A percentile compares a stretch with the other conserved stretches of the same genome.
Conservation (phyloP, 2,113 vertebrate genomes). For the Phalacrocorax pelagicus region DNA sequence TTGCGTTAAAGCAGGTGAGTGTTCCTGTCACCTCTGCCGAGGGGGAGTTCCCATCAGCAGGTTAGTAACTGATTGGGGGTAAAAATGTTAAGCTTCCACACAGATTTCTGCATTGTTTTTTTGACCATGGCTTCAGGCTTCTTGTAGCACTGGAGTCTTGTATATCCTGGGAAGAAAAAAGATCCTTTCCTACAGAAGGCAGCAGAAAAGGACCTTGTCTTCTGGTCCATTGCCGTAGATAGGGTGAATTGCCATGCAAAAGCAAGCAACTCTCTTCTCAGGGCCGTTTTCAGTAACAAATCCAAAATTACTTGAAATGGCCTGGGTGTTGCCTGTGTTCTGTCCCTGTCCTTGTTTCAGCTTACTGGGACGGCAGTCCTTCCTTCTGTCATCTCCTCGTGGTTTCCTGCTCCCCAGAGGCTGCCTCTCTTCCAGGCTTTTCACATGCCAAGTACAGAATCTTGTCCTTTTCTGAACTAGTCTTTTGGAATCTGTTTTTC, state of each 20-base stretch:
- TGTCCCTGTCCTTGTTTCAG: background rate
- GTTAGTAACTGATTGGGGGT: background rate
- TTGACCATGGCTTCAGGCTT: background rate
- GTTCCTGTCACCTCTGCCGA: background rate
- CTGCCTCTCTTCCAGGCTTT: background rate
- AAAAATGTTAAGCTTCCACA: background rate
- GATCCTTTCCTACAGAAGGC: rapidly evolving
- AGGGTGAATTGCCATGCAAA: rapidly evolving
- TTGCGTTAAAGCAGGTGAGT: background rate
- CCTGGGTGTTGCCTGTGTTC: background rate
- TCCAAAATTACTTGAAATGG: background rate
- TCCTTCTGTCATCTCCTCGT: background rate
- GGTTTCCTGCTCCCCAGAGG: background rate
- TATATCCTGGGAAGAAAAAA: background rate
- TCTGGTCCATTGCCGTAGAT: background rate
- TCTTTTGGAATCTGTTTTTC: background rate
- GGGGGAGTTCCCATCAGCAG: background rate
- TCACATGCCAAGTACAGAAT: background rate
- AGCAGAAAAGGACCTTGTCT: background rate
- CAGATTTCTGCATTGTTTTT: background rate
- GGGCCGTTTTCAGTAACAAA: background rate
- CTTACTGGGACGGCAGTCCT: background rate
- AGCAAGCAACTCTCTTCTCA: background rate
- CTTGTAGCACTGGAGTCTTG: background rate
- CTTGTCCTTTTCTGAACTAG: background rate